Evolutionary conservation across 2,113 vertebrate species (phyloP), one percentile per base, ranked within the genome.

Genomic region (Bambusicola thoracicus): DNA sequence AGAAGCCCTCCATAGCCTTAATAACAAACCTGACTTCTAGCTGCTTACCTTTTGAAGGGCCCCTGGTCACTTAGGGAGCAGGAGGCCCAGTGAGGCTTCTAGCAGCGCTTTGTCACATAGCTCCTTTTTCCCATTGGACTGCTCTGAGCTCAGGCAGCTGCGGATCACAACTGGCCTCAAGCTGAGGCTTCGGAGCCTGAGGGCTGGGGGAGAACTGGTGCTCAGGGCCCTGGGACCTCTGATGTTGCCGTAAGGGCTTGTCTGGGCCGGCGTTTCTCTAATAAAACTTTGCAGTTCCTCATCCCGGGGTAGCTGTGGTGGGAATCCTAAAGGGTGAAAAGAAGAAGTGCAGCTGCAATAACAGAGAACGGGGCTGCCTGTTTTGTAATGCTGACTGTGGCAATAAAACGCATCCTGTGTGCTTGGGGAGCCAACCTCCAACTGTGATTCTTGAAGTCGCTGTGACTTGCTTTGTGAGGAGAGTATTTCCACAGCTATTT

Each of bases 311-410:
- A 51, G 49, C 77, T 10, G 0, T 9, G 58, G 48, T 81, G 78
- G 41, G 58, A 85, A 85, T 80, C 15, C 34, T 51, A 2, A 66
- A 34, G 83, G 73, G 53, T 79, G 79, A 43, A 41, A 96, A 91
- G 88, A 59, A 90, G 94, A 96, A 95, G 85, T 20, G 48, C 51
- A 34, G 61, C 20, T 49, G 90, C 90, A 92, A 16, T 78, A 87
- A 72, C 82, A 91, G 85, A 85, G 87, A 70, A 43, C 16, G 41
- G 34, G 49, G 8, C 88, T 76, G 62, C 0, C 2, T 72, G 90
- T 95, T 93, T 88, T 86, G 93, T 84, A 96, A 97, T 14, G 5
- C 40, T 18, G n/a, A 20, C 76, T 93, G 93, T 84, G 80, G 95
- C 92, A 95, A 94, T 92, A 69, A 92, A 91, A 69, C 3, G 1